phyloP scores from a whole-genome alignment of 2,888 invertebrate genomes.

The Congeria kusceri region DNA sequence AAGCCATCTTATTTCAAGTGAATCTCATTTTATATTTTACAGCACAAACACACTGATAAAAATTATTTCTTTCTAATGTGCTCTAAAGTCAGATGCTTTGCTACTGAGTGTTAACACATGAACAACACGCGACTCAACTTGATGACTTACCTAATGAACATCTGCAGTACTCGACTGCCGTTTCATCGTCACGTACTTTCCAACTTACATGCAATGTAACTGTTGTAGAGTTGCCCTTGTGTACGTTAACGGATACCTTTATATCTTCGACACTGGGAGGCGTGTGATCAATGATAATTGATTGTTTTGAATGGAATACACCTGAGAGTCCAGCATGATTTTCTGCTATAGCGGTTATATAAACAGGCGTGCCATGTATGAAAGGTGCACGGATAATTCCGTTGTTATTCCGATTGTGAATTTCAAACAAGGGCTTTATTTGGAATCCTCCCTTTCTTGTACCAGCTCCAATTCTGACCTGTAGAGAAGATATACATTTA shows the following conservation, averaged over 20 bases:
- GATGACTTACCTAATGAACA: constrained; percentile 35
- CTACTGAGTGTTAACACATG: no score
- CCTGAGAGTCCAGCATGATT: constrained; percentile 60
- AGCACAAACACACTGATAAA: no score
- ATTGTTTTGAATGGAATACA: constrained; percentile 30
- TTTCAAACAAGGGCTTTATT: constrained; percentile 34
- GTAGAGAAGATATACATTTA: no score
- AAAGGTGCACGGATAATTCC: constrained; percentile 35
- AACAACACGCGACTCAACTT: no score
- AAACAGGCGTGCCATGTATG: constrained; percentile 44
- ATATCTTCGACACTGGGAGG: constrained; percentile 37
- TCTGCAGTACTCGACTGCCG: constrained; percentile 27
- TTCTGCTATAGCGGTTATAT: constrained; percentile 54
- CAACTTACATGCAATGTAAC: constrained; percentile 20
- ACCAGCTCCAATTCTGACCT: constrained; percentile 53
- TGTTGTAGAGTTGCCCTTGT: neutral
- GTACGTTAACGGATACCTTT: neutral
- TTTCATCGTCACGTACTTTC: constrained; percentile 36
- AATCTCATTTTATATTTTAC: no score
- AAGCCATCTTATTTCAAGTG: no score
- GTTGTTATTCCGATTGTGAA: constrained; percentile 14
- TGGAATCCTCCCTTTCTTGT: constrained; percentile 59
- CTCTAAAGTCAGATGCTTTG: no score
- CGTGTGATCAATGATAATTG: constrained; percentile 55
- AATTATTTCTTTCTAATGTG: no score